Evolutionary conservation across 1,140 invertebrate genomes (phyloP).

Genomic region (Halictus rubicundus): DNA sequence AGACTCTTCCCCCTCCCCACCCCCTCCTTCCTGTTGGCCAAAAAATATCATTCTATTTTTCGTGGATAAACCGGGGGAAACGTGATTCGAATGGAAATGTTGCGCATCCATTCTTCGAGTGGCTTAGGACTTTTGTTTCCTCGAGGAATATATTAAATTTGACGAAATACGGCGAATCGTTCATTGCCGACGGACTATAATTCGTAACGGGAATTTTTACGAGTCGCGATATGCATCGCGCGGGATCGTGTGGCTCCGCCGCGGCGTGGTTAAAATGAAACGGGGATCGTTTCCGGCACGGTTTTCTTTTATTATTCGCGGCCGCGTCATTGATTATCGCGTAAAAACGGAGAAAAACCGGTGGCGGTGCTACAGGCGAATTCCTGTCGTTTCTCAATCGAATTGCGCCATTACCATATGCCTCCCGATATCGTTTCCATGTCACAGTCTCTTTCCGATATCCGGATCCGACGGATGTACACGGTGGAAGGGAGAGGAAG

Average conservation of each 20-base stretch:
- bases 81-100: no score
- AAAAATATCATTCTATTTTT: no score
- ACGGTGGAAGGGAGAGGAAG: not conserved
- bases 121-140: no score
- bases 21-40: no score
- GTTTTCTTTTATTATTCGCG: not conserved
- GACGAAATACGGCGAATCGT: not conserved
- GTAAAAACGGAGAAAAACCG: slow-evolving; percentile 15
- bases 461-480: slow-evolving; percentile 13
- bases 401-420: slow-evolving; percentile 43
- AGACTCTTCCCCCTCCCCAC: no score
- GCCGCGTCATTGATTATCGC: slow-evolving; percentile 32
- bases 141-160: no score
- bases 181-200: not conserved
- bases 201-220: not conserved
- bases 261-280: not conserved
- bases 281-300: not conserved
- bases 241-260: no score
- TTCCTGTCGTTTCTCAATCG: slow-evolving; percentile 47
- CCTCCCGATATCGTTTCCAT: slow-evolving; percentile 26
- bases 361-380: slow-evolving; percentile 25
- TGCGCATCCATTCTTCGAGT: no score
- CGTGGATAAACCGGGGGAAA: no score
- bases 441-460: slow-evolving; percentile 19
- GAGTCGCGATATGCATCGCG: no score